These are phyloP conservation scores for Augiades crinisus DNA, from an alignment of 2,888 invertebrate genomes.

Conservation along the genomic window DNA sequence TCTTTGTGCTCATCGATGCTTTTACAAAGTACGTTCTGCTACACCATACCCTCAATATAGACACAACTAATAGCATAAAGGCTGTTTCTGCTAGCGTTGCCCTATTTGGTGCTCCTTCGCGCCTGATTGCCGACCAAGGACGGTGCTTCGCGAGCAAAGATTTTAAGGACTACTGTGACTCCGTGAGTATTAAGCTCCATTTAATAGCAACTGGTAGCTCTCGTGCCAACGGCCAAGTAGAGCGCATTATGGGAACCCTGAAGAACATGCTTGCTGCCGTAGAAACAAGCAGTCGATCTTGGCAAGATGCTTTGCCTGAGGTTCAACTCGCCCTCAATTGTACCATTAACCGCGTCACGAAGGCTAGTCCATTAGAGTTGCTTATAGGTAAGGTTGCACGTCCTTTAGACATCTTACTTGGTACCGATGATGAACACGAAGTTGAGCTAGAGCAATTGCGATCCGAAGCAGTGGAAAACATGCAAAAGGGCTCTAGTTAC, in stretches of 20 bases:
- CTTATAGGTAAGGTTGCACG: no score
- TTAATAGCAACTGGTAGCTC: constrained; percentile 33
- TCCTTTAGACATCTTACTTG: no score
- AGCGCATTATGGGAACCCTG: constrained; percentile 29
- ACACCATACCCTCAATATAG: no score
- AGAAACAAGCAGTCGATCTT: constrained; percentile 32
- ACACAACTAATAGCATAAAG: no score
- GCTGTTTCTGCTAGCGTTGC: no score
- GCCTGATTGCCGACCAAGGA: constrained; percentile 33
- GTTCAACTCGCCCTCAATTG: no score
- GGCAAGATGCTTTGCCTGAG: constrained; percentile 33
- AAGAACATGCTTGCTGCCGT: constrained; percentile 36
- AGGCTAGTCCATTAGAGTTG: no score
- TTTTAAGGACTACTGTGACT: constrained; percentile 29
- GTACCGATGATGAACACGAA: no score
- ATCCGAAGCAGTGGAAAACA: not conserved
- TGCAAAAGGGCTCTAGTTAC: not conserved
- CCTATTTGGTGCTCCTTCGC: constrained; percentile 12
- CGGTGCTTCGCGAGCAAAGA: constrained; percentile 33
- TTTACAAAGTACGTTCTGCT: no score
- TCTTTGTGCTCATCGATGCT: no score
- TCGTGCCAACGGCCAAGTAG: constrained; percentile 36
- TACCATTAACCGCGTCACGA: no score
- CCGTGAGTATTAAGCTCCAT: constrained; percentile 31
- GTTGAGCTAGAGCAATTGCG: no score